Evolutionary conservation across 2,888 invertebrate species (phyloP).

Genomic region (Brenthis daphne): DNA sequence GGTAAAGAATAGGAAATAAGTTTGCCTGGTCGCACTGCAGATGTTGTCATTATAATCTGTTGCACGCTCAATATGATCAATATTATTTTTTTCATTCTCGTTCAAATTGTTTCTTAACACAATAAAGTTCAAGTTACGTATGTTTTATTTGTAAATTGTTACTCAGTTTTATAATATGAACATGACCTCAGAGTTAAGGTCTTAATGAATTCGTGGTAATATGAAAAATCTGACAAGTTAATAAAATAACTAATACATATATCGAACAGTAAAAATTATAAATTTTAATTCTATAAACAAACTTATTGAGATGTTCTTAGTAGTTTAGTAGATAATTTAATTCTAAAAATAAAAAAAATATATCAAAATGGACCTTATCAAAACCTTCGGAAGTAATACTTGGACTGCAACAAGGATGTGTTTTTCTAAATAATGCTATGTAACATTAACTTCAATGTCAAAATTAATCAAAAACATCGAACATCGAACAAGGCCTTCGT

Average conservation of each 20-base stretch:
- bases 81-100: constrained; percentile 30
- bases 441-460: constrained; percentile 7
- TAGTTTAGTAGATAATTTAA: too few species aligned
- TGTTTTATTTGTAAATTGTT: constrained; percentile 58
- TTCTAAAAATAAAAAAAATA: too few species aligned
- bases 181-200: constrained; percentile 66
- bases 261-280: constrained; percentile 2
- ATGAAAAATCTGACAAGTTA: constrained; percentile 31
- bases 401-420: too few species aligned
- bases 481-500: neutral
- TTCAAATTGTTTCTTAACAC: constrained; percentile 43
- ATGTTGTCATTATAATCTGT: constrained; percentile 8
- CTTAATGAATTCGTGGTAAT: constrained; percentile 46
- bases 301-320: too few species aligned
- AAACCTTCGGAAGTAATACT: neutral
- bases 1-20: constrained; percentile 56
- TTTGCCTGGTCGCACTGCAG: constrained; percentile 38
- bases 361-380: neutral
- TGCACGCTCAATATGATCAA: constrained; percentile 23
- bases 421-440: neutral
- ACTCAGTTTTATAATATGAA: constrained; percentile 67
- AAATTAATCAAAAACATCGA: neutral
- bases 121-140: constrained; percentile 52
- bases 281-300: neutral
- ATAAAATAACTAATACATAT: constrained; percentile 17